Evolutionary conservation across 2,113 vertebrate genomes (phyloP).

Genomic region (Dissostichus mawsoni): DNA sequence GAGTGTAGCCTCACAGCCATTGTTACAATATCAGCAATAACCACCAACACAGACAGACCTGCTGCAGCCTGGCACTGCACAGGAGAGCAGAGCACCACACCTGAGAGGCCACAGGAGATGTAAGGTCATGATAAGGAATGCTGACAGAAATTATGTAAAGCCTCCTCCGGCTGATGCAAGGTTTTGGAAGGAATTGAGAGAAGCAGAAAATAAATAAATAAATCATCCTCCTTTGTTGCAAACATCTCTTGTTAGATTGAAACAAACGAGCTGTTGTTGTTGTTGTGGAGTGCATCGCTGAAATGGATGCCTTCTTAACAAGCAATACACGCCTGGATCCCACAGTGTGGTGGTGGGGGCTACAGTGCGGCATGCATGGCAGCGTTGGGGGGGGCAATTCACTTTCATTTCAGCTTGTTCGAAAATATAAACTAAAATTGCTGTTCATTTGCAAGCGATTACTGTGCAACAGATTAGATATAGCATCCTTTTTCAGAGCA

Average conservation of each 20-base stretch:
- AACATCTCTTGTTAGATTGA: slow-evolving; percentile 49
- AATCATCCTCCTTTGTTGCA: slow-evolving; percentile 8
- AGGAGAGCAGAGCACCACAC: slow-evolving; percentile 28
- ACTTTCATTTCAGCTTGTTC: slow-evolving; percentile 42
- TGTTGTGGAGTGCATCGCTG: slow-evolving; percentile 26
- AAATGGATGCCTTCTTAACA: slow-evolving; percentile 38
- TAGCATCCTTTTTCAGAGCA: slow-evolving; percentile 23
- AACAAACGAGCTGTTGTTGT: slow-evolving; percentile 56
- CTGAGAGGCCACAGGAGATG: slow-evolving; percentile 26
- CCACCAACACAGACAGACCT: slow-evolving; percentile 29
- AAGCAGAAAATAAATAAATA: neutral
- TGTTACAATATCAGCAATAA: slow-evolving; percentile 45
- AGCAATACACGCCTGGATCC: slow-evolving; percentile 37
- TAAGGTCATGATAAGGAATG: slow-evolving; percentile 29
- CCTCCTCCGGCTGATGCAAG: slow-evolving; percentile 9
- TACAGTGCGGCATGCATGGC: slow-evolving; percentile 26
- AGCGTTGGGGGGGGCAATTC: slow-evolving; percentile 13
- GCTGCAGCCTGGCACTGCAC: slow-evolving; percentile 10
- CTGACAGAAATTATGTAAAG: slow-evolving; percentile 58
- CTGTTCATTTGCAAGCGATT: slow-evolving; percentile 47
- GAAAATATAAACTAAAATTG: slow-evolving; percentile 46
- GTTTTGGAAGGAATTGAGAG: slow-evolving; percentile 16
- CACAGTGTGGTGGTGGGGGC: slow-evolving; percentile 28
- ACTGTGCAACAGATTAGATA: slow-evolving; percentile 36
- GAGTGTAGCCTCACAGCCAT: slow-evolving; percentile 57